Percentiles rank a stretch among this genome's conserved stretches.
Evolutionary conservation across 1,140 invertebrate species (phyloP).

Genomic region (Scaptomyza pallida): DNA sequence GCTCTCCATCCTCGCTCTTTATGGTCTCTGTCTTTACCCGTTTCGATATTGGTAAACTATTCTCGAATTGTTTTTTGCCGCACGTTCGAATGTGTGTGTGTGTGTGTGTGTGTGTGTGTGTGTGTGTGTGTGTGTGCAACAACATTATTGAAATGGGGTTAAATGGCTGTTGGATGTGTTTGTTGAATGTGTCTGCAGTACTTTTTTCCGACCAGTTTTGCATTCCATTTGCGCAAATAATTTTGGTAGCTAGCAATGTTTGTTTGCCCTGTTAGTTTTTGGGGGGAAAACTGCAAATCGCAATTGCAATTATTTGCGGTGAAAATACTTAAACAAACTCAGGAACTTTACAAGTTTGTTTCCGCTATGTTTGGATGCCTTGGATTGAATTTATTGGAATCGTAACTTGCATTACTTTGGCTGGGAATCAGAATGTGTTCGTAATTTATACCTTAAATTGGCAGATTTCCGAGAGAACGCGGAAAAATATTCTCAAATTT

Average conservation of each 20-base stretch:
- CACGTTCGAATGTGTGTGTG: constrained; percentile 60
- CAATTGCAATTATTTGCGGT: constrained; percentile 64
- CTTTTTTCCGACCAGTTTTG: constrained; percentile 53
- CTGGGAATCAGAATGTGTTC: background rate
- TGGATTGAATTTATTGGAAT: constrained; percentile 31
- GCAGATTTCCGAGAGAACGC: background rate
- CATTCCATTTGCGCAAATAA: constrained; percentile 70
- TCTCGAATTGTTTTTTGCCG: constrained; percentile 56
- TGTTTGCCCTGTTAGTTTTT: constrained; percentile 43
- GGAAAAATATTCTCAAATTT: background rate
- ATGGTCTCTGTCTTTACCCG: too few species aligned
- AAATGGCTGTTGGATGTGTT: constrained; percentile 24
- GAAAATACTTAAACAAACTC: background rate
- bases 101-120: too few species aligned
- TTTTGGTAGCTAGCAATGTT: constrained; percentile 60
- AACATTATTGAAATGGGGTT: constrained; percentile 73
- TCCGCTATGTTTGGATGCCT: constrained; percentile 14
- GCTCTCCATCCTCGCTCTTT: background rate
- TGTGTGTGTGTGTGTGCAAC: constrained; percentile 42
- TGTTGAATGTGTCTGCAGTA: constrained; percentile 11
- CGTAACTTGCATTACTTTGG: constrained; percentile 8
- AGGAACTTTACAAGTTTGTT: constrained; percentile 15
- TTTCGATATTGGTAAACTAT: constrained; percentile 57
- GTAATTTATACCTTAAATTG: background rate
- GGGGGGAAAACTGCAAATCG: constrained; percentile 37